Evolutionary conservation across 2,888 invertebrate species (phyloP), one percentile per base, ranked within the genome.

Genomic region (Podabrus alpinus): DNA sequence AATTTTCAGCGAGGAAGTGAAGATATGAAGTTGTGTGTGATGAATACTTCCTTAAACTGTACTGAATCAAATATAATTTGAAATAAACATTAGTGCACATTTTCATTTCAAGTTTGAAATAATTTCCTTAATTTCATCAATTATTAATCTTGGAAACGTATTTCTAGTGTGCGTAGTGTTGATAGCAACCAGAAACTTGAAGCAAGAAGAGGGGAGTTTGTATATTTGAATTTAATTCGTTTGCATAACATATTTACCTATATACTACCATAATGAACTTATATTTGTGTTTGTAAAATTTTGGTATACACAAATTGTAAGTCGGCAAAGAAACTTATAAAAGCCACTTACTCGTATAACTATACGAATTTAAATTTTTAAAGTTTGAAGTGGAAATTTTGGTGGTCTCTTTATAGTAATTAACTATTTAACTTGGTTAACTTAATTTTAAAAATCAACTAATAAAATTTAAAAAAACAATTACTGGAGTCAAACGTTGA

Each of bases 81-180:
- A 59, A 71, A 71, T 59, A 64, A 64, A 64, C 62, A 64, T 64
- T 64, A 64, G 21, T 15, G 66, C 66, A 66, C 71, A 66, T 67
- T 71, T 66, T 66, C 59, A 59, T 66, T 60, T 60, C 66, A 59
- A 59, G 24, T 71, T 24, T 21, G 21, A 66, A 67, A 67, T 66
- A 71, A 71, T 71, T 66, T 71, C 67, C 66, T 71, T 66, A 67
- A 71, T 64, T 64, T 21, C 62, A 64, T 71, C 71, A 71, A 67
- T 66, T 71, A 67, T 71, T 67, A 71, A 71, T 71, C 59, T 66
- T 67, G 9, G 66, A 71, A 19, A 24, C 66, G 67, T 24, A 15
- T 24, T 71, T 66, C 66, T 71, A 71, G 25, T 66, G 60, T 71
- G 66, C 59, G 66, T 66, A 66, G 71, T 45, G 64, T 71, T 71